Evolutionary conservation across 2,113 vertebrate genomes (phyloP), one percentile per base, ranked within the genome.

Genomic region (Proterorhinus semilunaris): DNA sequence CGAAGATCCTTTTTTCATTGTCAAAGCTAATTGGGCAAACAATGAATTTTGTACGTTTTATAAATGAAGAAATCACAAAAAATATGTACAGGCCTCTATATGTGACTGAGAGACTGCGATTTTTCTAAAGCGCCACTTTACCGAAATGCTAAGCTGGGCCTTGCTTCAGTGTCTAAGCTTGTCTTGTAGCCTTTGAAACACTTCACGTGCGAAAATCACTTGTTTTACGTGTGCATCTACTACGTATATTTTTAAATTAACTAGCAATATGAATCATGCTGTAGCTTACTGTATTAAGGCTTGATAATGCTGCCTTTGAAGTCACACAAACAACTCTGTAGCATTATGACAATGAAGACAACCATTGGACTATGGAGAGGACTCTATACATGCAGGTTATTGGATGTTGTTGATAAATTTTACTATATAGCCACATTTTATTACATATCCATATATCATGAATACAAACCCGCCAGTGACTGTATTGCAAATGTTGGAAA

Each of bases 401-500:
- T 81, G 84, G 82, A 82, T 85, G 82, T 87, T 83, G 82, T 86
- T 80, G 77, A 78, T 79, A 83, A 85, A 88, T 87, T 72, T 85
- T 83, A 83, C 82, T 84, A 86, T 90, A 86, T 88, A 86, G 27
- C 27, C 53, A 90, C 81, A 88, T 86, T 91, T 74, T 88, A 91
- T 88, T 82, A 82, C 86, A 90, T 90, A 90, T 88, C 81, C 84
- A 90, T 89, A 86, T 83, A 90, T 86, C 84, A 85, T 80, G 79
- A 81, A 91, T 85, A 85, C 82, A 88, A 93, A 91, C 86, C 81
- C 79, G 71, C 90, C 89, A 84, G 88, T 92, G 89, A 89, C 88
- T 90, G 90, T 91, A 88, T 88, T 86, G 89, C 86, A 90, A 88
- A 91, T 90, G 91, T 92, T 90, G 83, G 86, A 92, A 92, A 88